Evolutionary conservation across 1,140 invertebrate genomes (phyloP), one percentile per base, ranked within the genome.

Genomic region (Cherax destructor): DNA sequence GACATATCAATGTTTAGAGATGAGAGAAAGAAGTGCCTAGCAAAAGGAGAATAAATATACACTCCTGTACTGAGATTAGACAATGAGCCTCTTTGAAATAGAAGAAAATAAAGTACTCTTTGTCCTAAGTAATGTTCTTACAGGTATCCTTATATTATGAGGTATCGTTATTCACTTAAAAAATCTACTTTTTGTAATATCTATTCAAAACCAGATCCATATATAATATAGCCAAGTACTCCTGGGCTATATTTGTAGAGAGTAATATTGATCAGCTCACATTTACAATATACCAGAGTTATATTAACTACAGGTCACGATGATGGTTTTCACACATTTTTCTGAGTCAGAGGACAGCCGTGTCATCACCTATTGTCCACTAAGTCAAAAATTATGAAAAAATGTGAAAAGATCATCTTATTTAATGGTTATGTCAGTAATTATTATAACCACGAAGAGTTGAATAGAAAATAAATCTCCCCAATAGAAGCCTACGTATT

Each of bases 81-180:
- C 69, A 74, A 74, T 74, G 16, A 65, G 18, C 16, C 30, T 74
- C 61, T 65, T 74, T 74, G 69, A 74, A 74, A 74, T 30, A 74
- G 69, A 50, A 49, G 50, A 21, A 83, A 56, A 83, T 83, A 59
- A 83, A 83, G 52, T 61, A 83, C 80, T 24, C 80, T 83, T 56
- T 83, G 52, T n/a, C 52, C 52, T 83, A 61, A 18, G 11, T 80
- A 59, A 83, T 59, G 7, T 83, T 56, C 80, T 83, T 83, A 83
- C n/a, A 83, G 80, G 24, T 61, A 83, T 41, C 50, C 80, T 83
- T 83, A 83, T 1, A 83, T 83, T 83, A 83, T 83, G 80, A 83
- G 80, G 80, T 83, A 83, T 83, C 52, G 30, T 41, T 41, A 83
- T 83, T 56, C 21, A 49, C 18, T 56, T 83, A 56, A 83, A 83